These are phyloP conservation scores for Mythimna pallens DNA, from an alignment of 2,888 invertebrate genomes.

Conservation along the genomic window DNA sequence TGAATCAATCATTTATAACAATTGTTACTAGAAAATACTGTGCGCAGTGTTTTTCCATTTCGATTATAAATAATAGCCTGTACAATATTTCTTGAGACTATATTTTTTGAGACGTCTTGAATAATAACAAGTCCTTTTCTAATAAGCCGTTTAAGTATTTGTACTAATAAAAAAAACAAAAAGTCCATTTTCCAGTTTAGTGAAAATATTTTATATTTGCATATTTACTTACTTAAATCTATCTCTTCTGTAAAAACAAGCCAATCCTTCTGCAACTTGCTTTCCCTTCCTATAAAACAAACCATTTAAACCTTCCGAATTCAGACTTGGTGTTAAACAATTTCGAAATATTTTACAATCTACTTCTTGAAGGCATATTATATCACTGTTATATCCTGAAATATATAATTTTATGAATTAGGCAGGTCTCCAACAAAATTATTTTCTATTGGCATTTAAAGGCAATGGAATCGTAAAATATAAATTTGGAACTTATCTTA, in stretches of 20 bases:
- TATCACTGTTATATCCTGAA: constrained; percentile 96
- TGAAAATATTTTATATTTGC: constrained; percentile 44
- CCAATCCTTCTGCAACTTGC: constrained; percentile 94
- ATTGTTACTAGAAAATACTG: too few relatives aligned
- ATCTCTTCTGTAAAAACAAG: constrained; percentile 93
- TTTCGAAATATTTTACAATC: constrained; percentile 94
- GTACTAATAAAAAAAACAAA: too few relatives aligned
- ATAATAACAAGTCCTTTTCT: too few relatives aligned
- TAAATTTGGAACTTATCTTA: neutral
- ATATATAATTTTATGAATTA: constrained; percentile 11
- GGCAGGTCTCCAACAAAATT: neutral
- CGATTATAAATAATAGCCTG: too few relatives aligned
- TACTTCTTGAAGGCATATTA: constrained; percentile 98
- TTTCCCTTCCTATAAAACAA: constrained; percentile 93
- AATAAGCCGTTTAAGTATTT: too few relatives aligned
- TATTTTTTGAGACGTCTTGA: too few relatives aligned
- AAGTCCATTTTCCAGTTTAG: neutral
- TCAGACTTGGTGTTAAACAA: constrained; percentile 92
- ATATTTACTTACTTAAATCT: constrained; percentile 91
- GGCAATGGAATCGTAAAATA: neutral
- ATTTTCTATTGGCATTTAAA: neutral
- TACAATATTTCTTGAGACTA: too few relatives aligned
- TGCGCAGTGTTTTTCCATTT: too few relatives aligned
- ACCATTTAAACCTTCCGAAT: constrained; percentile 90
- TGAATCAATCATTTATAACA: too few relatives aligned